Evolutionary conservation across 2,888 invertebrate species (phyloP).

Genomic region (Drosophila macrospina): DNA sequence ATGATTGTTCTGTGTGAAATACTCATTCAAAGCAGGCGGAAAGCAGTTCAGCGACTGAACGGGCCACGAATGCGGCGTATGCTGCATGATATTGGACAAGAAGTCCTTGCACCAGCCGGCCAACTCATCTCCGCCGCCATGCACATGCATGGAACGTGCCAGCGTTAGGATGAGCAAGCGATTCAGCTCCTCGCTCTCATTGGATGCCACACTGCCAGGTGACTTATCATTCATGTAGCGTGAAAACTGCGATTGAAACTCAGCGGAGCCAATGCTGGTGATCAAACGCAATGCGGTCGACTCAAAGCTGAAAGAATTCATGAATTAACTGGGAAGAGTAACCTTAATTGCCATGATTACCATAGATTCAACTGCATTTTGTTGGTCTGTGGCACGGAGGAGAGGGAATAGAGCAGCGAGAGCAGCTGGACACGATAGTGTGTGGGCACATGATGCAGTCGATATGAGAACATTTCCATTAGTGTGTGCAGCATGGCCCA

Average conservation of each 20-base stretch:
- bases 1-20: constrained; percentile 93
- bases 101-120: constrained; percentile 95
- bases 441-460: constrained; percentile 98
- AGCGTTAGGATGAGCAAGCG: constrained; percentile 96
- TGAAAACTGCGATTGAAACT: constrained; percentile 97
- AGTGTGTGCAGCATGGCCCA: constrained; percentile 98
- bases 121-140: constrained; percentile 88
- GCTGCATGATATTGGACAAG: constrained; percentile 94
- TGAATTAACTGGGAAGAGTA: neutral
- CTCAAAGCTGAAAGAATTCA: constrained; percentile 88
- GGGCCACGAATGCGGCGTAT: constrained; percentile 98
- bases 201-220: constrained; percentile 89
- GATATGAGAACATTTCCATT: constrained; percentile 98
- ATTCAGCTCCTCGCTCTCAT: constrained; percentile 98
- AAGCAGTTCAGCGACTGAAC: constrained; percentile 96
- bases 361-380: constrained; percentile 96
- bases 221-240: constrained; percentile 96
- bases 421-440: constrained; percentile 97
- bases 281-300: constrained; percentile 94
- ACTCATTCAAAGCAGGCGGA: constrained; percentile 94
- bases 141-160: constrained; percentile 97
- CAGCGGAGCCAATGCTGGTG: constrained; percentile 95
- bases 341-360: constrained; percentile 86
- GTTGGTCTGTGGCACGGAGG: constrained; percentile 96
- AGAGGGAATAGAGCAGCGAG: constrained; percentile 95